Evolutionary conservation across 2,888 invertebrate species (phyloP), one percentile per base, ranked within the genome.

Genomic region (Achlya flavicornis): DNA sequence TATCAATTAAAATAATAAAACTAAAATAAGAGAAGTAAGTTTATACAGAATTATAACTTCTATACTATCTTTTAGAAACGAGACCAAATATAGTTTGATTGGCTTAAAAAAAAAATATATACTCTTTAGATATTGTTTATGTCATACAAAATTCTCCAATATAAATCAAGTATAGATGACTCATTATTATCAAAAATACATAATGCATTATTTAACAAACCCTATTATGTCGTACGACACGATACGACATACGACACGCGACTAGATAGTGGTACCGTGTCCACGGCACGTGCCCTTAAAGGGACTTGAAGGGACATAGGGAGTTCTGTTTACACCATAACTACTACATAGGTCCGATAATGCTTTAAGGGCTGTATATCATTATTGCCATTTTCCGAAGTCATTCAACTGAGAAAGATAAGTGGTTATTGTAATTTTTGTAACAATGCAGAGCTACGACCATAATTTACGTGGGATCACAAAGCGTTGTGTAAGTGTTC

Each of bases 211-310:
- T 19, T 19, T 19, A 53, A 53, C 53, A 8, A 19, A 53, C 53
- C 53, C 53, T 53, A 53, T 53, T 19, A 53, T 53, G 53, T 53
- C 53, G 53, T 53, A 53, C 53, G 46, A 46, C n/a, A 46, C n/a
- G 46, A 46, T 46, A 46, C n/a, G 60, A 19, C 41, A 19, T 38
- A 38, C 53, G 46, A 65, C 82, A 80, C 80, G 81, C 76, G 81
- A 64, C 76, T 63, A 71, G 79, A 78, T 82, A 81, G 72, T 71
- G 64, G 68, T 69, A 76, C 77, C 76, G 78, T 76, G 78, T 68
- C 71, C 65, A 38, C 61, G 73, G 71, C 84, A 80, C 84, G 84
- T 79, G 83, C 46, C 82, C 6, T 53, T n/a, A 53, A 53, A 53
- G 26, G 66, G 61, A 64, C 68, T 69, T 74, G 69, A 64, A 64